These are phyloP conservation scores for Ellobius talpinus DNA, from an alignment of 2,113 vertebrate species.

Conservation along the genomic window DNA sequence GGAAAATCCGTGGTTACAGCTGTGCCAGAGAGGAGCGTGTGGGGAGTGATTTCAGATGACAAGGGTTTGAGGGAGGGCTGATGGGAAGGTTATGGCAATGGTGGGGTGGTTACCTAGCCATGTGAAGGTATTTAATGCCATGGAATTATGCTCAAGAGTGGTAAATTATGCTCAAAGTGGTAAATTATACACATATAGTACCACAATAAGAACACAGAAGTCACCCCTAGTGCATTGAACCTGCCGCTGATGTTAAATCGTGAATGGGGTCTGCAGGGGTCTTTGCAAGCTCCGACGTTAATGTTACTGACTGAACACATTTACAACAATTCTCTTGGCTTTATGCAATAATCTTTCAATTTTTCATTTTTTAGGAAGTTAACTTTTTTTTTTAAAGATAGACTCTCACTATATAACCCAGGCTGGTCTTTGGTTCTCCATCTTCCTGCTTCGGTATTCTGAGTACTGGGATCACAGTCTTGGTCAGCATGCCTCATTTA, in stretches of 20 bases:
- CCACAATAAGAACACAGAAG: neutral
- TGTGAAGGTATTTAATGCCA: neutral
- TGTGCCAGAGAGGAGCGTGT: neutral
- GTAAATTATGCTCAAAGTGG: no score
- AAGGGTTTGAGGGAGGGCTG: neutral
- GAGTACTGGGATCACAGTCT: neutral
- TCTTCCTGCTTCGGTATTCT: neutral
- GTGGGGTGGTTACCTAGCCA: neutral
- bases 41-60: neutral
- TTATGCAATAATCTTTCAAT: conserved; percentile 3
- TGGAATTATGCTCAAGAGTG: neutral
- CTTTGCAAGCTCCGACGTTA: conserved; percentile 7
- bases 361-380: neutral
- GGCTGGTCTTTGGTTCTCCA: neutral
- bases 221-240: neutral
- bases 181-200: neutral
- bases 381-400: neutral
- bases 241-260: neutral
- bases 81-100: neutral
- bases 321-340: neutral
- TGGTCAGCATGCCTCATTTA: neutral
- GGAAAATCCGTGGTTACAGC: neutral
- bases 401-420: neutral
- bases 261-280: neutral
- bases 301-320: neutral